Base-by-base conservation (phyloP, 2,113 vertebrate genomes). In the Boleophthalmus pectinirostris region DNA sequence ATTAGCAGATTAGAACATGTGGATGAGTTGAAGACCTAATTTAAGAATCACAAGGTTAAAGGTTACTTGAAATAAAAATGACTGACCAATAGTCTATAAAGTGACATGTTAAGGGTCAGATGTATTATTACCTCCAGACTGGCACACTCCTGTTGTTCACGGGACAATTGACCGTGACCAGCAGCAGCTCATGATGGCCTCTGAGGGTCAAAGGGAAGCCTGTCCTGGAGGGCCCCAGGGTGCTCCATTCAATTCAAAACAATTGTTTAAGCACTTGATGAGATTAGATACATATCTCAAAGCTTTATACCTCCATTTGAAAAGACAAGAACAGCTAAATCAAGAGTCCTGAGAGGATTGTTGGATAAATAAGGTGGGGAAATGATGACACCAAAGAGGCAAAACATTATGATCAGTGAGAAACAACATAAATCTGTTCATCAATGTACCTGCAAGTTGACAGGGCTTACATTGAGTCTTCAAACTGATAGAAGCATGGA, bases 81-180 rank as follows among this genome's bases (percentile, higher is more conserved):
- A 10, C 38, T 1, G 10, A 43, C 38, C 10, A 43, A 43, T 43
- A 43, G 9, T 43, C 8, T 9, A 43, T 43, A 43, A 43, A 11
- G 38, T 43, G 8, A 24, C 25, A 21, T 54, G 67, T 45, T 14
- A 11, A 58, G 23, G 23, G 21, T 58, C 21, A 25, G 12, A 58
- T 38, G 35, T 38, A 38, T 1, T 43, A 10, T 43, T 43, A 43
- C 4, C 38, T 43, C 1, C 10, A 25, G 24, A 25, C 13, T 18
- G 25, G 24, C 14, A 33, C 25, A 51, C 29, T 38, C 72, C 78
- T 80, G 70, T 89, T 93, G 84, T 92, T 79, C 10, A 60, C 57
- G 9, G 82, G 69, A 89, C 80, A 85, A 93, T 92, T 93, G 87
- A 79, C 85, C 85, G 38, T 92, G 92, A 92, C 90, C 69, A 73